Percentiles rank a stretch among this genome's conserved stretches.
These are phyloP conservation scores for Scophthalmus maximus DNA, from an alignment of 2,113 vertebrate genomes.

Conservation along the genomic window DNA sequence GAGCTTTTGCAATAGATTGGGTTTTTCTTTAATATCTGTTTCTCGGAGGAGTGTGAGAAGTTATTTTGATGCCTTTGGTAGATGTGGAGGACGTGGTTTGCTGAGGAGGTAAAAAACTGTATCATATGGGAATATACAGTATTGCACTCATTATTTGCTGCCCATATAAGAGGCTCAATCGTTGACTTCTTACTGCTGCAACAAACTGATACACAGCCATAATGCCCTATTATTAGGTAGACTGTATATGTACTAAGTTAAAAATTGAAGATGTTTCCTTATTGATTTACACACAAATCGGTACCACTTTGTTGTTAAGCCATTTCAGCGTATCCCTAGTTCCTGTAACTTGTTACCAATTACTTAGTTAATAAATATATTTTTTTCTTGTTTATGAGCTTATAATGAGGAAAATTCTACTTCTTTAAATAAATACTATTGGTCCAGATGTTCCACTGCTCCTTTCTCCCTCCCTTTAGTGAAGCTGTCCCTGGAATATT, in stretches of 20 bases:
- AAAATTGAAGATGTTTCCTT: neutral
- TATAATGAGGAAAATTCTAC: neutral
- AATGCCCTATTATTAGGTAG: neutral
- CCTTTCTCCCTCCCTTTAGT: no score
- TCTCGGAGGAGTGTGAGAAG: constrained; percentile 38
- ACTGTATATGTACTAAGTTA: constrained; percentile 2
- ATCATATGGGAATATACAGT: constrained; percentile 47
- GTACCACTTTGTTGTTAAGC: neutral
- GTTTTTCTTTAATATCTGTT: constrained; percentile 68
- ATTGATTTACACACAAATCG: neutral
- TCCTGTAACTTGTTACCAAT: neutral
- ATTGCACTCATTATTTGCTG: constrained; percentile 44
- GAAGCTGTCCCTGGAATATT: neutral
- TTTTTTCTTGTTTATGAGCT: neutral
- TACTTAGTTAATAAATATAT: neutral
- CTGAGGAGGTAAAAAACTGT: constrained; percentile 57
- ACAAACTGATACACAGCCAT: constrained; percentile 15
- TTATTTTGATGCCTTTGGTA: constrained; percentile 55
- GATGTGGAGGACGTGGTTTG: constrained; percentile 58
- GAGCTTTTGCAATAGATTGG: constrained; percentile 65
- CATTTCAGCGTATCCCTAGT: neutral
- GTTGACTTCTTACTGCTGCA: constrained; percentile 24
- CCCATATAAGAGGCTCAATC: constrained; percentile 17
- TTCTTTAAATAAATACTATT: no score
- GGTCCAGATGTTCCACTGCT: no score